These are phyloP conservation scores for Peucedramus taeniatus DNA, from an alignment of 2,113 vertebrate species.

Conservation along the genomic window DNA sequence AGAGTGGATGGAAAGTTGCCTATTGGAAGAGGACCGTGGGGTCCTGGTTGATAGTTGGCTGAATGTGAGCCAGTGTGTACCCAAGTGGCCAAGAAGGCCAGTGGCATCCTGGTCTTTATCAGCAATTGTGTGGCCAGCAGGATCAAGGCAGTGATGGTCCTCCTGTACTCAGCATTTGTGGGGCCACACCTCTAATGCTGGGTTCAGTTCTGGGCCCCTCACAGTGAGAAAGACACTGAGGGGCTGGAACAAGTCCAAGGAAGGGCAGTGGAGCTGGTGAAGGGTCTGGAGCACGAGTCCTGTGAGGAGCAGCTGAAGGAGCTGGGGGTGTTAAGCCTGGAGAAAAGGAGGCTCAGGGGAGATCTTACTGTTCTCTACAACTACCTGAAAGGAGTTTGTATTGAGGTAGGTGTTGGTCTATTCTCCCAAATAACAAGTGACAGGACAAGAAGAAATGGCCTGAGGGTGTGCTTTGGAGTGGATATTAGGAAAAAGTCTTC, in stretches of 20 bases:
- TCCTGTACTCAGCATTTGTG: not conserved
- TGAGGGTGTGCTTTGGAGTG: not conserved
- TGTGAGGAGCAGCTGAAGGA: not conserved
- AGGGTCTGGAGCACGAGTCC: not conserved
- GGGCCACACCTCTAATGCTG: not conserved
- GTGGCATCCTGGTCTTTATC: not conserved
- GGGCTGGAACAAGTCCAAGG: not conserved
- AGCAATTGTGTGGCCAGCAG: not conserved
- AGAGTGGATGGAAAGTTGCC: not conserved
- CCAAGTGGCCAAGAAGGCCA: not conserved
- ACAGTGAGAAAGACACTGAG: not conserved
- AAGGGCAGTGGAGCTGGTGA: accelerated
- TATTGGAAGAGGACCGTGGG: not conserved
- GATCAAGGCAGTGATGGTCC: not conserved
- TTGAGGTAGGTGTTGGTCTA: not conserved
- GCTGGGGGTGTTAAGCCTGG: not conserved
- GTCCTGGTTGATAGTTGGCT: not conserved
- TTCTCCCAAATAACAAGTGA: not conserved
- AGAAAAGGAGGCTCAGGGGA: not conserved
- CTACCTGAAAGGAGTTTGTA: not conserved
- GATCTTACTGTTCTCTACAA: not conserved
- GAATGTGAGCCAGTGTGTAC: not conserved
- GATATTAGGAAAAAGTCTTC: not conserved
- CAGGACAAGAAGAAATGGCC: not conserved
- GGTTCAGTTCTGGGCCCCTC: not conserved